Conservation (phyloP, 2,888 invertebrate species). For the Acleris sparsana region DNA sequence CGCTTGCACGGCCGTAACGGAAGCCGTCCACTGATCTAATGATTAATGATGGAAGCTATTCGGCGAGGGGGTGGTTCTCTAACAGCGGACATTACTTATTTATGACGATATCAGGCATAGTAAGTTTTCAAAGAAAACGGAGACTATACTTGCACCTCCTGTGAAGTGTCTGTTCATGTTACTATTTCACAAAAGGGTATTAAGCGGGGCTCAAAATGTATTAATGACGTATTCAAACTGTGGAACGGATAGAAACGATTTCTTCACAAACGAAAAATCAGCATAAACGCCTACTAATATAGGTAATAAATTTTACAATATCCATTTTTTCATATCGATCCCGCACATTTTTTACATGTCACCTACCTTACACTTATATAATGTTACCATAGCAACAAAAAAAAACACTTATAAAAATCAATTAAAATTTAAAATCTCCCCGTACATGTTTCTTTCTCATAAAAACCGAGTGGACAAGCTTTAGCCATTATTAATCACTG, state of each 20-base stretch:
- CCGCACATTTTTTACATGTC: too few relatives aligned
- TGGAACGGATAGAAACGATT: too few relatives aligned
- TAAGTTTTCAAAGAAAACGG: neutral
- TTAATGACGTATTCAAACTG: too few relatives aligned
- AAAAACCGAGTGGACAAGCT: constrained; percentile 66
- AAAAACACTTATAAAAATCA: constrained; percentile 36
- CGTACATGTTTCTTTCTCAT: constrained; percentile 71
- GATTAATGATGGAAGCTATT: constrained; percentile 68
- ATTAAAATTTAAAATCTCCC: constrained; percentile 42
- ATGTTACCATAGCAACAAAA: constrained; percentile 2
- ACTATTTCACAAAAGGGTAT: too few relatives aligned
- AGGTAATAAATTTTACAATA: too few relatives aligned
- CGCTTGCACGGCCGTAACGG: constrained; percentile 61
- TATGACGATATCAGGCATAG: constrained; percentile 3
- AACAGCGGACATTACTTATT: constrained; percentile 31
- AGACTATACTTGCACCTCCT: too few relatives aligned
- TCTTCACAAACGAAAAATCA: too few relatives aligned
- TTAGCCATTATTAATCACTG: constrained; percentile 81
- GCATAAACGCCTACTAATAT: too few relatives aligned
- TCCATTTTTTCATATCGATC: too few relatives aligned
- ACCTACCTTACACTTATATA: too few relatives aligned
- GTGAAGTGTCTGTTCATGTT: too few relatives aligned
- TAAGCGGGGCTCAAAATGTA: too few relatives aligned
- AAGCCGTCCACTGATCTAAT: constrained; percentile 69
- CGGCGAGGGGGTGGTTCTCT: constrained; percentile 42